These are phyloP conservation scores for Bothrops jararaca DNA, from an alignment of 2,113 vertebrate species.

Conservation along the genomic window DNA sequence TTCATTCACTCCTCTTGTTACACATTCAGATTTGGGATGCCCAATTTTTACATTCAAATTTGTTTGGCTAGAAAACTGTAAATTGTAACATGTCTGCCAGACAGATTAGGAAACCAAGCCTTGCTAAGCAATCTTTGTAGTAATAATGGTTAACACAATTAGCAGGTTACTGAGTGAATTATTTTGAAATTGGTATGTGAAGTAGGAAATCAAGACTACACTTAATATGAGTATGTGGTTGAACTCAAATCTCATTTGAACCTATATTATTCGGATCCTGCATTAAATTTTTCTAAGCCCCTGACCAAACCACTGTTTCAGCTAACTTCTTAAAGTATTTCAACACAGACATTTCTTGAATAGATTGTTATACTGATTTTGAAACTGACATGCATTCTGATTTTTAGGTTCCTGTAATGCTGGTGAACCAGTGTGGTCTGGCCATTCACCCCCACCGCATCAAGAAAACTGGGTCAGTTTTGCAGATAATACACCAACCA, in stretches of 20 bases:
- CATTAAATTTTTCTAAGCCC: background rate
- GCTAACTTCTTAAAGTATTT: background rate
- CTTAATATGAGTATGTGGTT: background rate
- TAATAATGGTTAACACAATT: background rate
- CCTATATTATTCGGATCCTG: background rate
- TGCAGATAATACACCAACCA: slow-evolving; percentile 96
- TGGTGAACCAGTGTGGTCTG: slow-evolving; percentile 88
- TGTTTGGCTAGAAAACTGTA: background rate
- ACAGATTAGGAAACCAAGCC: background rate
- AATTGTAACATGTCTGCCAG: background rate
- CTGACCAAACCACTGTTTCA: background rate
- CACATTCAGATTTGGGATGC: background rate
- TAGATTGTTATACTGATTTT: slow-evolving; percentile 33
- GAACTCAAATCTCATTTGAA: background rate
- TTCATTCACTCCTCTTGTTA: background rate
- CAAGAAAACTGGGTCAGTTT: slow-evolving; percentile 99
- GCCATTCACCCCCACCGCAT: slow-evolving; percentile 90
- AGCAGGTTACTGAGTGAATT: background rate
- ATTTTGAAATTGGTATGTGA: background rate
- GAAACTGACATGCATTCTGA: slow-evolving; percentile 56
- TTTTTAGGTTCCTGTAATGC: slow-evolving; percentile 75
- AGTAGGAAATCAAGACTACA: background rate
- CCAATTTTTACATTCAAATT: background rate
- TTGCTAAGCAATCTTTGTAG: background rate
- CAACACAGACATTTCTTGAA: background rate